These are phyloP conservation scores for Ennomos fuscantarius DNA, from an alignment of 2,888 invertebrate genomes.

Conservation along the genomic window DNA sequence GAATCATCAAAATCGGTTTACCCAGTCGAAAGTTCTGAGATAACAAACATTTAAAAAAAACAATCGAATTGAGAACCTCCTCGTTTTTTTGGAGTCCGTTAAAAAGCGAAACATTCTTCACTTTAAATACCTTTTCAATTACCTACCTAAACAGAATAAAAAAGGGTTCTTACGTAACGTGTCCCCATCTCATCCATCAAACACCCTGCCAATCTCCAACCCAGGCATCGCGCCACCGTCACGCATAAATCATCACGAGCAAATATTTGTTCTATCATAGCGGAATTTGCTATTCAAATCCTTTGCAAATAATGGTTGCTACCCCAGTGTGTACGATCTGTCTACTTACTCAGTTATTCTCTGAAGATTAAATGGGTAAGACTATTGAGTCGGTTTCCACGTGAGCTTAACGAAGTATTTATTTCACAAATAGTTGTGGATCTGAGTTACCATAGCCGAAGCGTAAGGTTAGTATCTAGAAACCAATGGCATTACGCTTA, in stretches of 20 bases:
- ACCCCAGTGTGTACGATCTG: constrained; percentile 25
- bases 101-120: not conserved
- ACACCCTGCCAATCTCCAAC: constrained; percentile 25
- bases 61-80: not conserved
- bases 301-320: constrained; percentile 49
- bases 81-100: too few species aligned
- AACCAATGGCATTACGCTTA: too few species aligned
- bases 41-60: too few species aligned
- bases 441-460: too few species aligned
- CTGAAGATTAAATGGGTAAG: constrained; percentile 7
- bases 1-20: too few species aligned
- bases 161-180: constrained; percentile 8
- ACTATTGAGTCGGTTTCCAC: not conserved
- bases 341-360: constrained; percentile 7
- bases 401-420: too few species aligned
- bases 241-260: constrained; percentile 40
- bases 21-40: too few species aligned
- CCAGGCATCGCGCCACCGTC: constrained; percentile 29
- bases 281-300: constrained; percentile 66
- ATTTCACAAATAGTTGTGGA: too few species aligned
- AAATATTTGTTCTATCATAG: constrained; percentile 67
- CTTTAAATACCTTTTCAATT: too few species aligned
- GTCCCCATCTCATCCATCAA: constrained; percentile 24
- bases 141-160: not conserved
- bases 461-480: not conserved